These are phyloP conservation scores for Ariolimax columbianus DNA, from an alignment of 2,888 invertebrate genomes.

Conservation along the genomic window DNA sequence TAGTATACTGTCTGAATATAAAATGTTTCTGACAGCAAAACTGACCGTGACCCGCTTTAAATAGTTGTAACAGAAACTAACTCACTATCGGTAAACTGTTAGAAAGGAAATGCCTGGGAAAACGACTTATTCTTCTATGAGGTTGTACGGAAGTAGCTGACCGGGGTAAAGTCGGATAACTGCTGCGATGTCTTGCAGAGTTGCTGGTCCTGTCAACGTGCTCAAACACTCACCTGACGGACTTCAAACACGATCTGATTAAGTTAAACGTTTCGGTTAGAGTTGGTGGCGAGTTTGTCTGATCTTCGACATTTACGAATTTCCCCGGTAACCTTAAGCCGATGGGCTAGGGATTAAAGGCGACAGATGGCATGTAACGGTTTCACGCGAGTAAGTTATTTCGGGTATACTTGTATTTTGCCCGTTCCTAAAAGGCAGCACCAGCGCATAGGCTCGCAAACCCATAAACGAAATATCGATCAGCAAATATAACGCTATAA, in stretches of 20 bases:
- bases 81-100: not conserved
- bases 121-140: not conserved
- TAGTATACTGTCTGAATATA: too few species aligned
- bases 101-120: not conserved
- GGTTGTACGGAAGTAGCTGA: not conserved
- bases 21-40: not conserved
- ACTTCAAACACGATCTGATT: slow-evolving; percentile 33
- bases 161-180: not conserved
- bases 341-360: slow-evolving; percentile 12
- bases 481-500: too few species aligned
- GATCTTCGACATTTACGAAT: slow-evolving; percentile 37
- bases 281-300: not conserved
- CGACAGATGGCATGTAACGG: not conserved
- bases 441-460: too few species aligned
- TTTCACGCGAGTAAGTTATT: not conserved
- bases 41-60: slow-evolving; percentile 4
- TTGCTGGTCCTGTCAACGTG: not conserved
- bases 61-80: slow-evolving; percentile 4
- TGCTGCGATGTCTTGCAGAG: slow-evolving; percentile 14
- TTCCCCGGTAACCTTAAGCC: slow-evolving; percentile 1
- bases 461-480: too few species aligned
- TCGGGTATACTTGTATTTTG: too few species aligned
- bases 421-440: too few species aligned
- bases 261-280: slow-evolving; percentile 19
- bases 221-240: slow-evolving; percentile 11